Evolutionary conservation across 2,797 vertebrate genomes (phyloP), one percentile per base, ranked within the genome.

Genomic region (Linurgus olivaceus): DNA sequence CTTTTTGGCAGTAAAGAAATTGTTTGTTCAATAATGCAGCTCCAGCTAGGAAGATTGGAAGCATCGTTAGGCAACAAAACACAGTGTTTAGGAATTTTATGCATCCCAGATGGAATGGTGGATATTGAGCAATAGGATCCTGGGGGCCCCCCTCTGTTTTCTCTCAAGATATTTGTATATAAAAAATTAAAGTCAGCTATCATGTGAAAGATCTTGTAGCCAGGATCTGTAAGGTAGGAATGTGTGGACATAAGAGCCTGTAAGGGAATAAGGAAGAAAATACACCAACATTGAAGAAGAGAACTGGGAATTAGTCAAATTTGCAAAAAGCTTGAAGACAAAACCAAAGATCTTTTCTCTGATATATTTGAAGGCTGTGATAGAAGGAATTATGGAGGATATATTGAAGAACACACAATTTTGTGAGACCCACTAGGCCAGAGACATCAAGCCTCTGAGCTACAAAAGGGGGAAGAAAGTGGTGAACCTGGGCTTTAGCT

Each of bases 1-100:
- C 29, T 65, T 93, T 86, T 90, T 96, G 95, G 93, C 91, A 94
- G 21, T 17, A 62, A 84, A 79, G 31, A 37, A 17, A 31, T 90
- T 94, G 80, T 95, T 96, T 95, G 86, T 66, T 94, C 58, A 86
- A 59, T 84, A 66, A 40, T 70, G 24, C 37, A 70, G 80, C 33
- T 88, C 83, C 38, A 88, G 28, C 67, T 81, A 88, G 61, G 70
- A 88, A 62, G 82, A 75, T 15, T 90, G 66, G 93, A 94, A 90
- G 54, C 31, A 62, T 90, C 62, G 73, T 96, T 84, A 93, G 76
- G 58, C 66, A 86, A 94, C 40, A 78, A 84, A 88, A 40, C 33
- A 26, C 50, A 77, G 9, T 47, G 29, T 55, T 92, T 48, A 70
- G 59, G 71, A 90, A 86, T 92, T 90, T 92, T 93, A 88, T 95